Evolutionary conservation across 2,113 vertebrate species (phyloP).

Genomic region (Heterocephalus glaber): DNA sequence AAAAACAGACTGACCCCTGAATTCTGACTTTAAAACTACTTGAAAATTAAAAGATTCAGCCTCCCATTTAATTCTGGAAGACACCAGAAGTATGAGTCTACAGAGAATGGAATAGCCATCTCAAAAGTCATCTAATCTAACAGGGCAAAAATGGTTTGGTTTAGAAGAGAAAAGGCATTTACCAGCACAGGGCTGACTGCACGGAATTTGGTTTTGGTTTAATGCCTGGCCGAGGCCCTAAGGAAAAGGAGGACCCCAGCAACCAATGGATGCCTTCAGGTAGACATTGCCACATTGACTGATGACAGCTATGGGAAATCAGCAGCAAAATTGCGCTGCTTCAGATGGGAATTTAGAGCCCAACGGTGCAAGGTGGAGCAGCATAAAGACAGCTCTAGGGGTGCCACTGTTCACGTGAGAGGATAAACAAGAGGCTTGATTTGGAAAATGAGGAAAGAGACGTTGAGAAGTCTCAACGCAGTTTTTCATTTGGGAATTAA

Average conservation of each 20-base stretch:
- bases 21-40: neutral
- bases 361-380: neutral
- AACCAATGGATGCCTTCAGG: too few species aligned
- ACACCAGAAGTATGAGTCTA: neutral
- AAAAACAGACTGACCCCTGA: neutral
- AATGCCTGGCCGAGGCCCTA: too few species aligned
- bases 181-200: neutral
- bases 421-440: neutral
- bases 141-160: neutral
- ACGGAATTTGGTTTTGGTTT: neutral
- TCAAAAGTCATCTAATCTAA: constrained; percentile 16
- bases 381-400: neutral
- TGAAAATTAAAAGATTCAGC: neutral
- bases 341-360: neutral
- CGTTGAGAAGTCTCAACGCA: neutral
- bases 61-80: neutral
- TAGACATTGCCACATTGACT: too few species aligned
- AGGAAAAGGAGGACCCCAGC: too few species aligned
- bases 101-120: neutral
- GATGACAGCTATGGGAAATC: neutral
- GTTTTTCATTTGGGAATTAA: constrained; percentile 17
- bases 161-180: neutral
- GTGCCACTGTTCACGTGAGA: neutral
- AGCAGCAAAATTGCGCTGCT: neutral
- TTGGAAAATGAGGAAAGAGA: neutral